These are phyloP conservation scores for Anas acuta DNA, from an alignment of 2,797 vertebrate species.

Conservation along the genomic window DNA sequence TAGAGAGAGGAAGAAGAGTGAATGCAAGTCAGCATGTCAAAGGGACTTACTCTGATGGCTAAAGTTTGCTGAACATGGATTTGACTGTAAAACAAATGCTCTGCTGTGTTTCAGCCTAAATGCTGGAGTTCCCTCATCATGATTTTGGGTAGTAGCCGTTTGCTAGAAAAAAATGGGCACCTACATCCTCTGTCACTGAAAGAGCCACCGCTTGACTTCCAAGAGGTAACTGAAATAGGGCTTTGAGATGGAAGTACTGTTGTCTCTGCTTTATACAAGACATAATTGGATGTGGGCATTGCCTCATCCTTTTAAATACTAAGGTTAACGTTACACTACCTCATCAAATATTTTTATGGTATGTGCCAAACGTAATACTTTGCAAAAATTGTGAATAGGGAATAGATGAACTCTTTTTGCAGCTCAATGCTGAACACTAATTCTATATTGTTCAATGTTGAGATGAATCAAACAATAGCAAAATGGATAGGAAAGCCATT, in stretches of 20 bases:
- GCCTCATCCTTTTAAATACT: neutral
- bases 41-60: neutral
- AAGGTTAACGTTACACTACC: neutral
- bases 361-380: rapidly evolving
- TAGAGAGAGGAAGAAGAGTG: neutral
- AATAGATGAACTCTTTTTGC: neutral
- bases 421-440: rapidly evolving
- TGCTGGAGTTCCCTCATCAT: conserved; percentile 67
- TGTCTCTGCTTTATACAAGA: neutral
- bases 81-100: neutral
- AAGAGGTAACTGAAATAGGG: neutral
- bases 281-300: neutral
- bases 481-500: neutral
- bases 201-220: conserved; percentile 29
- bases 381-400: neutral
- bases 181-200: neutral
- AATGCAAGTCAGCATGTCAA: neutral
- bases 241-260: neutral
- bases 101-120: conserved; percentile 32
- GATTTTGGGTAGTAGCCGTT: conserved; percentile 6
- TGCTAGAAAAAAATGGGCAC: neutral
- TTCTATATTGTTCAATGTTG: rapidly evolving
- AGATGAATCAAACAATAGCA: neutral
- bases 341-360: neutral
- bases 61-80: neutral